phyloP scores from a whole-genome alignment of 23 tunicate genomes.

The Botrylloides violaceus region DNA sequence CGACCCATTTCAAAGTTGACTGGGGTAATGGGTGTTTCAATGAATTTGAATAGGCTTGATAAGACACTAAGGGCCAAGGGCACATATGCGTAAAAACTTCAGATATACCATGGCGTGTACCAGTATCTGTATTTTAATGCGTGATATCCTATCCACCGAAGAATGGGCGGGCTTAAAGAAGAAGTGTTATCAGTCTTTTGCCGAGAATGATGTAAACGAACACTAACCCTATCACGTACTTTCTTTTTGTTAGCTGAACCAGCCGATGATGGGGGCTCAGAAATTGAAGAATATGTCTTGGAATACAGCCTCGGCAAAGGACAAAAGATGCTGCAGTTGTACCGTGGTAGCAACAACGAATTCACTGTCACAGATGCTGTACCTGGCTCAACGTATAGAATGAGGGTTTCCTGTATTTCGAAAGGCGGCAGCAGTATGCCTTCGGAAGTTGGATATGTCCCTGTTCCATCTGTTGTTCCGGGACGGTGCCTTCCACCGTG shows the following conservation, averaged over 20 bases:
- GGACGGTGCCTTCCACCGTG: conserved; percentile 51
- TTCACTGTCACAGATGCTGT: conserved; percentile 26
- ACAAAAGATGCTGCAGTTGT: conserved; percentile 23
- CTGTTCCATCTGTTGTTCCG: conserved; percentile 40
- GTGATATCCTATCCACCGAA: too few relatives aligned
- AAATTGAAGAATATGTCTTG: conserved; percentile 27
- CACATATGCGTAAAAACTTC: too few relatives aligned
- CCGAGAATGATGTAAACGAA: too few relatives aligned
- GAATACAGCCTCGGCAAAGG: conserved; percentile 25
- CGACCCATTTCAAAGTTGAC: conserved; percentile 25
- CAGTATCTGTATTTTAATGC: too few relatives aligned
- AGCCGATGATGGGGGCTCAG: conserved; percentile 54
- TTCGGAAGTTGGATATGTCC: conserved; percentile 37
- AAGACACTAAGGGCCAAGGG: too few relatives aligned
- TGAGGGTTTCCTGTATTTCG: conserved; percentile 40
- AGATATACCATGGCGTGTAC: too few relatives aligned
- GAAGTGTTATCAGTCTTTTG: too few relatives aligned
- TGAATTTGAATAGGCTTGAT: too few relatives aligned
- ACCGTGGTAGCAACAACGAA: conserved; percentile 40
- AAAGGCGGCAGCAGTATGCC: conserved; percentile 45
- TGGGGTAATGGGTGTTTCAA: conserved; percentile 65
- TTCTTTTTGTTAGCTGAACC: conserved; percentile 33
- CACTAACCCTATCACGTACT: too few relatives aligned
- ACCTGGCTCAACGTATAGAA: conserved; percentile 46
- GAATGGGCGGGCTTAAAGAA: too few relatives aligned